A percentile compares a stretch with the other conserved stretches of the same genome.
These are phyloP conservation scores for Lethrus apterus DNA, from an alignment of 1,140 invertebrate species.

Conservation along the genomic window DNA sequence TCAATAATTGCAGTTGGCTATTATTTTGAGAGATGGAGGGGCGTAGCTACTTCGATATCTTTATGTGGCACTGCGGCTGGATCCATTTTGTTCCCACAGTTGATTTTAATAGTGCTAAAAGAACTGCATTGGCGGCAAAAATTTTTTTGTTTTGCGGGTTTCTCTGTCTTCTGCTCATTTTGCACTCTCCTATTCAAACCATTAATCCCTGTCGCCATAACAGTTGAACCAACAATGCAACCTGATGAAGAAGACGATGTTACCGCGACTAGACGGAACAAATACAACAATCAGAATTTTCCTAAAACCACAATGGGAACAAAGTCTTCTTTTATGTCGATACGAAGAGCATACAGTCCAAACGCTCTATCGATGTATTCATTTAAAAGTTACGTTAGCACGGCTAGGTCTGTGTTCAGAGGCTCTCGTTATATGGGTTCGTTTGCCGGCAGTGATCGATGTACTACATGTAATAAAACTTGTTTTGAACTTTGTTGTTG, in stretches of 20 bases:
- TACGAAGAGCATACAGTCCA: not conserved
- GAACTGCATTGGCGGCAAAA: conserved; percentile 46
- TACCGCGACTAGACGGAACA: not conserved
- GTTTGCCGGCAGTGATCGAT: not conserved
- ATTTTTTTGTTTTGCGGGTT: conserved; percentile 44
- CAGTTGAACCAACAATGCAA: not conserved
- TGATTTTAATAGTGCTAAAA: conserved; percentile 46
- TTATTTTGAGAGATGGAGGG: conserved; percentile 73
- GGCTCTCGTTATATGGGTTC: not conserved
- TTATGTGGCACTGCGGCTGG: conserved; percentile 75
- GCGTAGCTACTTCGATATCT: conserved; percentile 69
- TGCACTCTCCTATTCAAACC: conserved; percentile 26
- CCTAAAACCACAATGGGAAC: not conserved
- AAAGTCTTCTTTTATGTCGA: not conserved
- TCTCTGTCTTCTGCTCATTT: conserved; percentile 18
- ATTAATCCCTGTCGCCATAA: conserved; percentile 16
- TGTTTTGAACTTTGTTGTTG: conserved; percentile 3
- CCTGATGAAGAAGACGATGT: not conserved
- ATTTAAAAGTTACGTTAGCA: conserved; percentile 2
- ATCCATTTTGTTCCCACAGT: conserved; percentile 58
- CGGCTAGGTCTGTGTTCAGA: not conserved
- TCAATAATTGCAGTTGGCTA: conserved; percentile 71
- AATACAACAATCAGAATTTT: not conserved
- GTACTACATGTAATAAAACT: conserved; percentile 1
- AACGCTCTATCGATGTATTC: not conserved